Base-by-base conservation (phyloP, 2,888 invertebrate genomes). In the Craniophora ligustri region DNA sequence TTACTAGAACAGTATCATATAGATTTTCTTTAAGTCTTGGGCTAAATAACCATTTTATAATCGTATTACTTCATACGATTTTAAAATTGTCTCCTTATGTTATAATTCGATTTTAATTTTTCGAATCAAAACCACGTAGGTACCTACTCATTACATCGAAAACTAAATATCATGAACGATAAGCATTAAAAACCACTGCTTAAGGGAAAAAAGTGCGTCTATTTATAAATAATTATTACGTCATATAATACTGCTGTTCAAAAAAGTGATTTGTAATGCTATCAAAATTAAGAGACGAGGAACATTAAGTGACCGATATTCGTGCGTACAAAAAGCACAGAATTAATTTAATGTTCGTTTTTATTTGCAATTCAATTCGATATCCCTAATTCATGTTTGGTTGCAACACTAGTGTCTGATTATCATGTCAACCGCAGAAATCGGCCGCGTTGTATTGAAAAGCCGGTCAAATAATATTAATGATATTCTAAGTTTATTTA, bases 331-430 rank as follows among this genome's bases (percentile, higher is more conserved):
- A 70, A 67, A 59, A 73, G 42, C 47, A 42, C 49, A 42, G 69
- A 57, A 64, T 57, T 64, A 54, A 67, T 74, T 69, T 58, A 59
- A 64, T 56, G 54, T 49, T 48, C 50, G 32, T 59, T 64, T 58
- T 62, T 65, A 67, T 70, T 70, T 66, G 70, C 55, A 67, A 72
- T 74, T 74, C 65, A 62, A 72, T 72, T 46, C 36, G 56, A 62
- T 62, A 75, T 72, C 70, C 63, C 54, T 65, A 70, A 68, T 74
- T 70, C 68, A 66, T 72, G 57, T 63, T 49, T 31, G 47, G 53
- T 75, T 70, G 50, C 71, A 53, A 64, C 53, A 74, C 57, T 57
- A 74, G 64, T 59, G 49, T 68, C 49, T 47, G 59, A 70, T 72
- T 75, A 65, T 61, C 58, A 59, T 62, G 57, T 59, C 51, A 55